Evolutionary conservation across 2,113 vertebrate genomes (phyloP).

Genomic region (Chloroceryle aenea): DNA sequence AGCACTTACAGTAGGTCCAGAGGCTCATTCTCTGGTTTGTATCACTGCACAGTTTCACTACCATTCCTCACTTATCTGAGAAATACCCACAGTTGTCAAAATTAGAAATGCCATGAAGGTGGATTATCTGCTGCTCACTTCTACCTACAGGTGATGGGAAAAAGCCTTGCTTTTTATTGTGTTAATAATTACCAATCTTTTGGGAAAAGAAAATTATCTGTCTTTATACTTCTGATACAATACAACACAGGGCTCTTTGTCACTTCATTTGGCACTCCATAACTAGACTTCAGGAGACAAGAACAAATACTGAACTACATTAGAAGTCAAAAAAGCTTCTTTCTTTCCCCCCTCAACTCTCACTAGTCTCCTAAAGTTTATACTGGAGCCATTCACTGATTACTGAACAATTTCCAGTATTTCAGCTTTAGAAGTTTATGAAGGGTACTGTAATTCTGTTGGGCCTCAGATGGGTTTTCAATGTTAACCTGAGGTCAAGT

Average conservation of each 20-base stretch:
- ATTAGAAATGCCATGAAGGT: constrained; percentile 59
- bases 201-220: constrained; percentile 2
- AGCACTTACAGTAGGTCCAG: constrained; percentile 49
- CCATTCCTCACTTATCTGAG: constrained; percentile 58
- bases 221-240: constrained; percentile 41
- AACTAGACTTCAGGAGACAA: constrained; percentile 25
- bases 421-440: not conserved
- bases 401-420: not conserved
- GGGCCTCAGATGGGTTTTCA: constrained; percentile 23
- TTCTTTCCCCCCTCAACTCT: not conserved
- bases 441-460: not conserved
- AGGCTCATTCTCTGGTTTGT: constrained; percentile 49
- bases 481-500: constrained; percentile 26
- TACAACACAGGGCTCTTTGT: not conserved
- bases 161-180: constrained; percentile 35
- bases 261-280: not conserved
- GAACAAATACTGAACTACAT: not conserved
- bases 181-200: constrained; percentile 58
- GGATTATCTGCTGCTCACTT: constrained; percentile 53
- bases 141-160: constrained; percentile 38
- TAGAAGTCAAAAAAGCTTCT: not conserved
- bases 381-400: not conserved
- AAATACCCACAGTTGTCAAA: constrained; percentile 57
- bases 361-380: not conserved
- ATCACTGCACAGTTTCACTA: constrained; percentile 47